Evolutionary conservation across 2,888 invertebrate genomes (phyloP).

Genomic region (Drosophila pseudotakahashii): DNA sequence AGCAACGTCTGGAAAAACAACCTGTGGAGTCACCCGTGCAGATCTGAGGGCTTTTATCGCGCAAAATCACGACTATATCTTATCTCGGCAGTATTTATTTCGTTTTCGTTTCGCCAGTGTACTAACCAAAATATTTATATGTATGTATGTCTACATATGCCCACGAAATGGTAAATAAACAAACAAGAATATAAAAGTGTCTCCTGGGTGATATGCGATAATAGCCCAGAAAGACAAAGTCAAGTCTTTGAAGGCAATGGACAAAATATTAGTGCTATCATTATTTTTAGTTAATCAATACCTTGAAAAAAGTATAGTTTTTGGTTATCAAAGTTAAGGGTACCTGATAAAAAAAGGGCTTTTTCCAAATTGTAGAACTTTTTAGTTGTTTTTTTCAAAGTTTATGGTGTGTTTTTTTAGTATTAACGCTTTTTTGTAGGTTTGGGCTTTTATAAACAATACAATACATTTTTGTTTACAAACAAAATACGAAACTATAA

Average conservation of each 20-base stretch:
- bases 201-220: slow-evolving; percentile 25
- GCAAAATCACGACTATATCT: slow-evolving; percentile 43
- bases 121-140: slow-evolving; percentile 15
- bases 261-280: neutral
- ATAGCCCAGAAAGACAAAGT: slow-evolving; percentile 4
- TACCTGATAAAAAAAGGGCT: no score
- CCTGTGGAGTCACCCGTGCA: slow-evolving; percentile 69
- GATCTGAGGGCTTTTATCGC: slow-evolving; percentile 55
- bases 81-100: slow-evolving; percentile 64
- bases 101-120: slow-evolving; percentile 22
- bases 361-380: no score
- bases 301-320: no score
- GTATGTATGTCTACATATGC: slow-evolving; percentile 17
- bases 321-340: no score
- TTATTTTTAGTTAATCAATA: neutral
- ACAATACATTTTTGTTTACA: neutral
- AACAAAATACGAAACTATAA: neutral
- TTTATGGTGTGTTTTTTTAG: no score
- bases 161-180: slow-evolving; percentile 40
- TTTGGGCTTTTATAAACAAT: no score
- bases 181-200: slow-evolving; percentile 42
- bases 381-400: no score
- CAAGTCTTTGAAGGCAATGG: neutral
- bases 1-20: slow-evolving; percentile 36
- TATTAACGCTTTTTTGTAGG: no score